phyloP scores from a whole-genome alignment of 2,113 vertebrate genomes.

The Callithrix jacchus region DNA sequence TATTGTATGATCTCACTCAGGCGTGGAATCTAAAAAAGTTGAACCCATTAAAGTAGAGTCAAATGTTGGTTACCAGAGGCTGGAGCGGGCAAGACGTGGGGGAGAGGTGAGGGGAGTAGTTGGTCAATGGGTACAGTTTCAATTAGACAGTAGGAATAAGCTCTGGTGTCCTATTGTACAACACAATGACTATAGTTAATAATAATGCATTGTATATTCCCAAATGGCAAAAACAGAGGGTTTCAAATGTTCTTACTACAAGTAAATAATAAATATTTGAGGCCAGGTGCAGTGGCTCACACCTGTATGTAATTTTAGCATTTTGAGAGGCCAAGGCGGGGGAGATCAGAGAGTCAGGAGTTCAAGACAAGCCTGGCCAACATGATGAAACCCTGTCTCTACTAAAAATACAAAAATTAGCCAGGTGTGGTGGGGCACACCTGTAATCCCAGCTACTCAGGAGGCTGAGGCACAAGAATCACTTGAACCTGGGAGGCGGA shows the following conservation, averaged over 20 bases:
- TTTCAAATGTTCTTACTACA: background rate
- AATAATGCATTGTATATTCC: background rate
- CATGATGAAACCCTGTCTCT: background rate
- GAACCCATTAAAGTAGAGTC: background rate
- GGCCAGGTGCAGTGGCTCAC: background rate
- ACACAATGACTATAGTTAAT: background rate
- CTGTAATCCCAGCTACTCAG: background rate
- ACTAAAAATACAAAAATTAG: background rate
- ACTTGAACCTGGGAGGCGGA: background rate
- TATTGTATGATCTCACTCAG: background rate
- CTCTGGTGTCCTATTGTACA: background rate
- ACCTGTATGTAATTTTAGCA: background rate
- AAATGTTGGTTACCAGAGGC: background rate
- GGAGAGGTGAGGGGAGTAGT: background rate
- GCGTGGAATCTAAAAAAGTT: background rate
- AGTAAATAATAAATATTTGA: background rate
- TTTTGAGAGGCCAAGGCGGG: background rate
- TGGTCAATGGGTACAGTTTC: background rate
- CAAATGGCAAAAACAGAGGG: background rate
- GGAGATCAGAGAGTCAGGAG: background rate
- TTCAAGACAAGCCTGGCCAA: background rate
- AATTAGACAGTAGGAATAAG: background rate
- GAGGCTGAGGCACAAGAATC: background rate
- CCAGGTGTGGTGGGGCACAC: background rate
- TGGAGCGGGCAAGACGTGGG: rapidly evolving